These are phyloP conservation scores for Zoanthus gigantus DNA, from an alignment of 92 coral and sea anemone species.

Conservation along the genomic window DNA sequence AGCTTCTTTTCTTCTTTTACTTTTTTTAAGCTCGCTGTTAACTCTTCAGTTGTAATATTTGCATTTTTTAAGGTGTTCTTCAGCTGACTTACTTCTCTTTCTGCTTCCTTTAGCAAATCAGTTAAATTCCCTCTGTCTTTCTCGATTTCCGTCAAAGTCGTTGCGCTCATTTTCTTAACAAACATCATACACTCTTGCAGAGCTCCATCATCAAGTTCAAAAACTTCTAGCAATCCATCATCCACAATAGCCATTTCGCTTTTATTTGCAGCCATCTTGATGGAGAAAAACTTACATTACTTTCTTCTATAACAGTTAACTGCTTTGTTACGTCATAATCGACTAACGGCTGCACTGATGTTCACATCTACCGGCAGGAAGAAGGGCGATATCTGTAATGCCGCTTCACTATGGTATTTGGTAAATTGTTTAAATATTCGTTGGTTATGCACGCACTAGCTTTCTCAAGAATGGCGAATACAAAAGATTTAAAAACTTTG, in stretches of 20 bases:
- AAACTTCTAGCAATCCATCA: slow-evolving; percentile 89
- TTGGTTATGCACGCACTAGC: not conserved
- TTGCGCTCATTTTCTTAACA: slow-evolving; percentile 95
- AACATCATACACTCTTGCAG: slow-evolving; percentile 98
- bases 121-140: slow-evolving; percentile 82
- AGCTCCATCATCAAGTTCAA: slow-evolving; percentile 89
- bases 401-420: not conserved
- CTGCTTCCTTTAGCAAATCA: slow-evolving; percentile 83
- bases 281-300: not conserved
- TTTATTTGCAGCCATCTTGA: slow-evolving; percentile 51
- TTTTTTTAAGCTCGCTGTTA: slow-evolving; percentile 50
- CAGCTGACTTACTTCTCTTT: slow-evolving; percentile 84
- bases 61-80: slow-evolving; percentile 80
- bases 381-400: not conserved
- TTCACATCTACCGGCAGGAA: not conserved
- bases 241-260: slow-evolving; percentile 92
- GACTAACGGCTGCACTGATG: not conserved
- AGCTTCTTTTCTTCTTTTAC: slow-evolving; percentile 70
- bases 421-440: not conserved
- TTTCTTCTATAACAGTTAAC: not conserved
- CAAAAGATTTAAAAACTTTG: not conserved
- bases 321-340: slow-evolving; percentile 38
- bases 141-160: slow-evolving; percentile 88
- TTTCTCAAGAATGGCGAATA: not conserved
- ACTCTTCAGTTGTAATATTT: slow-evolving; percentile 73